A percentile compares a stretch with the other conserved stretches of the same genome.
Evolutionary conservation across 1,140 invertebrate genomes (phyloP).

Genomic region (Solenopsis fugax): DNA sequence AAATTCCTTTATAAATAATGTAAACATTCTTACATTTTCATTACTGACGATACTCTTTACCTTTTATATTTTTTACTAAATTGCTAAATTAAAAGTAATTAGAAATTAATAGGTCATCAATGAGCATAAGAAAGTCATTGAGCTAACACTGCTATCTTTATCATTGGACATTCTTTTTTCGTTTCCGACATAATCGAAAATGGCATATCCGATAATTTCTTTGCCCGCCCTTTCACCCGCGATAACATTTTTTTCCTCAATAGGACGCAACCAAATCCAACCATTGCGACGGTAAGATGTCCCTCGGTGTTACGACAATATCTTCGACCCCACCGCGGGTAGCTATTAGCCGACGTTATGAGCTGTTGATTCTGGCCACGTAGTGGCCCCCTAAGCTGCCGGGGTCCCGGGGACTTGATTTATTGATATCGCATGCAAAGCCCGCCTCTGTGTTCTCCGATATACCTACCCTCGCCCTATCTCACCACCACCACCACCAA

Average conservation of each 20-base stretch:
- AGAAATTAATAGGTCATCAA: neutral
- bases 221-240: neutral
- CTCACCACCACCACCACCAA: slow-evolving; percentile 45
- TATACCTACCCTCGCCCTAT: slow-evolving; percentile 73
- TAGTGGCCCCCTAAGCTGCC: slow-evolving; percentile 85
- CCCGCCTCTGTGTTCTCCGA: slow-evolving; percentile 82
- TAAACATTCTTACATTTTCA: neutral
- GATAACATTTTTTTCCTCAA: slow-evolving; percentile 53
- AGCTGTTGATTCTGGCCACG: slow-evolving; percentile 87
- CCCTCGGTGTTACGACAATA: slow-evolving; percentile 85
- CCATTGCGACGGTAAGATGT: slow-evolving; percentile 82
- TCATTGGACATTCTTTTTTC: neutral
- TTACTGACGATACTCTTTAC: no score
- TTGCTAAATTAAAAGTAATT: neutral
- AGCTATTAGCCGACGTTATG: slow-evolving; percentile 87
- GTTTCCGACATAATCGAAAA: neutral
- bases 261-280: slow-evolving; percentile 70
- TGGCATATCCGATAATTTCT: slow-evolving; percentile 20
- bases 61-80: neutral
- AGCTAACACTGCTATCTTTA: neutral
- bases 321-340: slow-evolving; percentile 83
- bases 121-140: neutral
- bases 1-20: neutral
- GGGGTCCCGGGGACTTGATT: slow-evolving; percentile 85
- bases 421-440: slow-evolving; percentile 88